Evolutionary conservation across 2,888 invertebrate species (phyloP), one percentile per base, ranked within the genome.

Genomic region (Ectobius pallidus): DNA sequence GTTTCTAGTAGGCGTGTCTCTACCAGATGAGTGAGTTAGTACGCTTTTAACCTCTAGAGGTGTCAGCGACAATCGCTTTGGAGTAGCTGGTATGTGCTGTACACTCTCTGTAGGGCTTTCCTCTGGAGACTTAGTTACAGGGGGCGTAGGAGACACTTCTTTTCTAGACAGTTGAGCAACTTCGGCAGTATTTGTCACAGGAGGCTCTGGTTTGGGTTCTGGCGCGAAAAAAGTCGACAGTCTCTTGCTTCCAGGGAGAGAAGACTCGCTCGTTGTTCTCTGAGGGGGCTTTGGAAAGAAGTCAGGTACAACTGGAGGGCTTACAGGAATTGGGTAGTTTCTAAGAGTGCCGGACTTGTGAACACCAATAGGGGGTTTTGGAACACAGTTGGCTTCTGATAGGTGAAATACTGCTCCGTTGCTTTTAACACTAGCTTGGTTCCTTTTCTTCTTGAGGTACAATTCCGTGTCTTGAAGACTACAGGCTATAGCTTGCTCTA

Each of bases 261-360:
- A 58, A 4, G 4, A 14, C n/a, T 58, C 30, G n/a, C 58, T 58
- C 14, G 58, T 16, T 3, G 30, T 58, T 30, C 58, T 58, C 6
- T 58, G 25, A n/a, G 32, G 58, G 27, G 30, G 58, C 6, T 11
- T 25, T 3, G 58, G 58, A 30, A 14, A 30, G 1, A 30, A 4
- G 3, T 16, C 16, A 30, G 58, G 58, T 25, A 58, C 58, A n/a
- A 58, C 58, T 6, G 58, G 58, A 4, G 58, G 58, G 16, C 30
- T 58, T 2, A 58, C 58, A 4, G 58, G 58, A 30, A 58, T 58
- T 16, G 58, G 58, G n/a, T 58, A 32, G 32, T 14, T 58, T 58
- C 58, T 58, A 32, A 6, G 30, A 1, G 58, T 16, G n/a, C 58
- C 30, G 11, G 16, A 4, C 30, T 30, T 58, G 30, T 58, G 58